Evolutionary conservation across 2,797 vertebrate genomes (phyloP).

Genomic region (Botia kubotai): DNA sequence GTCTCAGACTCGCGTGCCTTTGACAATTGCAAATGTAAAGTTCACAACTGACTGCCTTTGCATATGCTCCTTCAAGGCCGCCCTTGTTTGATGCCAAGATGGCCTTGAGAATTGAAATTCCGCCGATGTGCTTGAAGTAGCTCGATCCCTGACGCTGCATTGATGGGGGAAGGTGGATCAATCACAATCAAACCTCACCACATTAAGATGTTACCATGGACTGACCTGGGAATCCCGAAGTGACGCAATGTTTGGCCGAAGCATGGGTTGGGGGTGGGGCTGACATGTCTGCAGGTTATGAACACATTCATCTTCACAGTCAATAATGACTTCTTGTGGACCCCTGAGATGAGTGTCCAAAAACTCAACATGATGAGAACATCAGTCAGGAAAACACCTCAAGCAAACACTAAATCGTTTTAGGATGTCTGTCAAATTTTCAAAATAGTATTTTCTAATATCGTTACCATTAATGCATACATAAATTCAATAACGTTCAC

Average conservation of each 20-base stretch:
- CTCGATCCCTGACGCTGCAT: not conserved
- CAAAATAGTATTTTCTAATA: not conserved
- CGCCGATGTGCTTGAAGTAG: conserved; percentile 21
- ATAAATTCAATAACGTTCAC: not conserved
- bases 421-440: conserved; percentile 18
- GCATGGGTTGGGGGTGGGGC: not conserved
- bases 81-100: conserved; percentile 24
- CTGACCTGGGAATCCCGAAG: conserved; percentile 13
- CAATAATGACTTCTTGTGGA: conserved; percentile 59
- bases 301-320: conserved; percentile 53
- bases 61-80: conserved; percentile 41
- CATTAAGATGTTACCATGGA: conserved; percentile 6
- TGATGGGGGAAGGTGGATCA: not conserved
- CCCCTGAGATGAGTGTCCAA: conserved; percentile 55
- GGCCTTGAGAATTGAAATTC: conserved; percentile 46
- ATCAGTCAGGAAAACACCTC: conserved; percentile 47
- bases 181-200: conserved; percentile 23
- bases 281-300: conserved; percentile 38
- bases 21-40: conserved; percentile 60
- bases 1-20: conserved; percentile 36
- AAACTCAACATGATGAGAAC: conserved; percentile 54
- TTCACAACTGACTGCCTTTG: conserved; percentile 56
- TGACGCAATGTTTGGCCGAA: not conserved
- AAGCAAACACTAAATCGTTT: conserved; percentile 48
- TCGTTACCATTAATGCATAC: not conserved